These are phyloP conservation scores for Drosophila ercepeae DNA, from an alignment of 1,140 invertebrate species.

Conservation along the genomic window DNA sequence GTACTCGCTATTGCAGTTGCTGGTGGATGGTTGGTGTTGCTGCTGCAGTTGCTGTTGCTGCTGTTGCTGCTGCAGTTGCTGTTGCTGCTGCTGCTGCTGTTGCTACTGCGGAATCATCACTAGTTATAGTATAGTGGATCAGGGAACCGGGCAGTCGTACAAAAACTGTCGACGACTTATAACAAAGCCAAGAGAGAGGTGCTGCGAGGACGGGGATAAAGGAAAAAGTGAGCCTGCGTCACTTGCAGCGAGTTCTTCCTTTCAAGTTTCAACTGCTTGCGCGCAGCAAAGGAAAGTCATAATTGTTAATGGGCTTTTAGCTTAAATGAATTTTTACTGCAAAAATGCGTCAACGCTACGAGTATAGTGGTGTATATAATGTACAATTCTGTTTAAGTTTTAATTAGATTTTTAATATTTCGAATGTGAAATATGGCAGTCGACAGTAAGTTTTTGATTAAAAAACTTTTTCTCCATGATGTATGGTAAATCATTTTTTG, in stretches of 20 bases:
- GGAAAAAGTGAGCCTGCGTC: conserved; percentile 38
- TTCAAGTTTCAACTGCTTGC: conserved; percentile 65
- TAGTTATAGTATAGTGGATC: conserved; percentile 13
- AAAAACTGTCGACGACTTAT: conserved; percentile 64
- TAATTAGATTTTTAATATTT: conserved; percentile 70
- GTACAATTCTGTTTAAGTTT: conserved; percentile 45
- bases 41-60: conserved; percentile 1
- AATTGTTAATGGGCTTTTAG: conserved; percentile 72
- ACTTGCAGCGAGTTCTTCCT: conserved; percentile 53
- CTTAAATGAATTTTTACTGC: conserved; percentile 52
- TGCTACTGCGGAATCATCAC: conserved; percentile 10
- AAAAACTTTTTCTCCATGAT: conserved; percentile 51
- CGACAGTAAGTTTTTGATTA: conserved; percentile 53
- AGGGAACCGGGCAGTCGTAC: conserved; percentile 44
- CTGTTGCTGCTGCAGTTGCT: background rate
- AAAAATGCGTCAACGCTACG: conserved; percentile 32
- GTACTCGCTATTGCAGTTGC: conserved; percentile 20
- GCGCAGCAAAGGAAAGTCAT: conserved; percentile 66
- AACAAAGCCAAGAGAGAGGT: conserved; percentile 45
- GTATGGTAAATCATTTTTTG: conserved; percentile 46
- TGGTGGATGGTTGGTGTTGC: too few relatives aligned
- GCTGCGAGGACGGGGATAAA: background rate
- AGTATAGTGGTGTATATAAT: conserved; percentile 22
- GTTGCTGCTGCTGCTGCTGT: background rate
- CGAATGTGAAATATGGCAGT: conserved; percentile 14